These are phyloP conservation scores for Mycteria americana DNA, from an alignment of 2,797 vertebrate genomes.

Conservation along the genomic window DNA sequence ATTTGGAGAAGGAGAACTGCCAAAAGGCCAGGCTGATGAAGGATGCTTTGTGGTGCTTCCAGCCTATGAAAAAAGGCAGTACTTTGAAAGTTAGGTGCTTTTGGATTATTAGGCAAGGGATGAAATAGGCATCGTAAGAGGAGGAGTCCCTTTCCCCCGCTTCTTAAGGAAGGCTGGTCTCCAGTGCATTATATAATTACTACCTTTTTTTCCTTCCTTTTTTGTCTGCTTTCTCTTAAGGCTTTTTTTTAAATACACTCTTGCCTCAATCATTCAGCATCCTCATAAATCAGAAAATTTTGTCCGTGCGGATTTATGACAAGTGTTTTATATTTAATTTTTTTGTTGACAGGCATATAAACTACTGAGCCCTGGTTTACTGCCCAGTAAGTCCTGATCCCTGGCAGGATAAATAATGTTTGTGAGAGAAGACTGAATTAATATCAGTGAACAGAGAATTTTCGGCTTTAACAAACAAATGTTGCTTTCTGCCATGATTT, in stretches of 20 bases:
- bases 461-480: not conserved
- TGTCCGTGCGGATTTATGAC: not conserved
- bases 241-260: not conserved
- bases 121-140: not conserved
- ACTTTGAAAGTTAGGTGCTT: constrained; percentile 50
- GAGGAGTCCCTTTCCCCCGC: not conserved
- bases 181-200: not conserved
- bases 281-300: constrained; percentile 25
- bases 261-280: not conserved
- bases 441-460: not conserved
- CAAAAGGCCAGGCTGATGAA: constrained; percentile 62
- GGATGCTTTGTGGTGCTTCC: constrained; percentile 68
- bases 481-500: not conserved
- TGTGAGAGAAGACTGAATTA: not conserved
- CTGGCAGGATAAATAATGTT: not conserved
- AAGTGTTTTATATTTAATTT: not conserved
- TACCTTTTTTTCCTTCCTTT: not conserved
- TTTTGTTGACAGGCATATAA: not conserved
- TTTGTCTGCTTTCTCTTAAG: not conserved
- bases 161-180: not conserved
- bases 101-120: constrained; percentile 20
- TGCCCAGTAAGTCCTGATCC: not conserved
- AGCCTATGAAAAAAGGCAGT: constrained; percentile 36
- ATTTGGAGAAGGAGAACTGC: constrained; percentile 61
- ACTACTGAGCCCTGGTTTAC: not conserved